Base-by-base conservation (phyloP, 1,140 invertebrate genomes). In the Drosophila obscura region DNA sequence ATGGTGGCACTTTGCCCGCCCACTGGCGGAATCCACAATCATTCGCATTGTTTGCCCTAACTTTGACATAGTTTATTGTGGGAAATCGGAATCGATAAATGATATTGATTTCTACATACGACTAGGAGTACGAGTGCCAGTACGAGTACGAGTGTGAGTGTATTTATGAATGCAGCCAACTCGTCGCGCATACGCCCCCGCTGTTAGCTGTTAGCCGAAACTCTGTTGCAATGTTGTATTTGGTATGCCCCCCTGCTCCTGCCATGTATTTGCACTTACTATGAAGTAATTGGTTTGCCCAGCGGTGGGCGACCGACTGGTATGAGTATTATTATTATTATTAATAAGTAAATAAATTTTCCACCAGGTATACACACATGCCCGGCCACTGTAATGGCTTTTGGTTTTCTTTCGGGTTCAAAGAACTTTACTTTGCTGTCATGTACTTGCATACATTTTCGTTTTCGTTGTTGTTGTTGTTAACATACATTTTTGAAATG, bases 41-140 rank as follows among this genome's bases (percentile, higher is more conserved):
- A 71, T 83, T 85, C 63, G 71, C 69, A 87, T 87, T 75, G 74
- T 59, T 68, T 31, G 78, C 56, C 74, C 52, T 88, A 88, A 78
- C 82, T 83, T 88, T 88, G 83, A 87, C 83, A 87, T 79, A 87
- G 52, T 87, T 87, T 53, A 50, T 71, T 50, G 43, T 66, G 26
- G 31, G 45, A 39, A 31, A 39, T 22, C 19, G 46, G 67, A 87
- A 87, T 87, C 82, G 24, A 87, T 87, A 82, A 82, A 73, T 66
- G 56, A 9, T 82, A 87, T 87, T 49, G 82, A 87, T 87, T 83
- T 58, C 31, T 35, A 43, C 63, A 60, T 60, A 24, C 4, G 22
- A 19, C 1, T 1, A 1, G 0, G 1, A 19, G 19, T 19, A 19
- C 19, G 19, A 19, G 19, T 16, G 16, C 16, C 16, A 16, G 16